These are phyloP conservation scores for Pycnonotus jocosus DNA, from an alignment of 2,113 vertebrate genomes.

Conservation along the genomic window DNA sequence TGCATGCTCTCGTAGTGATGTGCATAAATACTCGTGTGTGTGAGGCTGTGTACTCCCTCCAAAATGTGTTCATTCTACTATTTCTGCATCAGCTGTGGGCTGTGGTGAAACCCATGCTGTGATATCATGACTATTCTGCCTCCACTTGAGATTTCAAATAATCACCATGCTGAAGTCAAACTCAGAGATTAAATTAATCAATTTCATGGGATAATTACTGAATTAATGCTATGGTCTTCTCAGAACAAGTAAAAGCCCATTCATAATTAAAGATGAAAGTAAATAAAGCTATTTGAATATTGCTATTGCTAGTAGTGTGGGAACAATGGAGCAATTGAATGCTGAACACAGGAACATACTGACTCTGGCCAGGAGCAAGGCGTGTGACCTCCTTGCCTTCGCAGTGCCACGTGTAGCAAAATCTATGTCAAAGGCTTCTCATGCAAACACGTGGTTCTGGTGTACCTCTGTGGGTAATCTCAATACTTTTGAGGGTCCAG, in stretches of 20 bases:
- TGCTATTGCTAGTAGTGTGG: background rate
- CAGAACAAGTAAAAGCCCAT: background rate
- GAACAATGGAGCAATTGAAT: background rate
- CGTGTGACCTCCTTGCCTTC: background rate
- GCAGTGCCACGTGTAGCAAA: background rate
- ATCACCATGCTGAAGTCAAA: background rate
- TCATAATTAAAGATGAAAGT: background rate
- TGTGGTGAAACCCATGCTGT: background rate
- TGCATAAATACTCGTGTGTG: fast-evolving
- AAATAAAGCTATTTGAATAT: background rate
- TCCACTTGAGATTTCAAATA: background rate
- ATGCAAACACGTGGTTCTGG: background rate
- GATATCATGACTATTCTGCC: background rate
- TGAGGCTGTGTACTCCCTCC: background rate
- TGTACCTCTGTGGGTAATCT: background rate
- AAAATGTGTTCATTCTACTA: background rate
- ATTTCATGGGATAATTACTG: background rate
- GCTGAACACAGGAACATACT: background rate
- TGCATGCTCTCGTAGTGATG: background rate
- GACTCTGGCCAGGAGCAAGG: background rate
- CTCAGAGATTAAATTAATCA: background rate
- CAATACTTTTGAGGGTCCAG: too few species aligned
- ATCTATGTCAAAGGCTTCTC: background rate
- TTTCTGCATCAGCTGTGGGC: background rate
- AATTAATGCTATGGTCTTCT: background rate